Conservation (phyloP, 2,888 invertebrate genomes). For the Diarsia mendica region DNA sequence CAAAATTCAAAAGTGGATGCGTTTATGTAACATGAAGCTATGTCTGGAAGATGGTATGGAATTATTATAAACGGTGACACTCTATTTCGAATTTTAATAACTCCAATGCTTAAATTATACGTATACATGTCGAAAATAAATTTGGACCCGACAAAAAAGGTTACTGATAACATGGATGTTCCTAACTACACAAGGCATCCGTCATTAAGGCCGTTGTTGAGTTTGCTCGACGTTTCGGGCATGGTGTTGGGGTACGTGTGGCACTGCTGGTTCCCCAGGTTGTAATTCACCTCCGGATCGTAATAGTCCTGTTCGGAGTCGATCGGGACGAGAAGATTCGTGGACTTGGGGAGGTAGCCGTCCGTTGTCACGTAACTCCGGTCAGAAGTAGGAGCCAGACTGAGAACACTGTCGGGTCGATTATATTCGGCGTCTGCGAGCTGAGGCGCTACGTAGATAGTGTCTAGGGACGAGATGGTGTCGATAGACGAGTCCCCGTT, state of each 20-base stretch:
- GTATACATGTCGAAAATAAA: constrained; percentile 85
- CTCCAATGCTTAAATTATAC: constrained; percentile 83
- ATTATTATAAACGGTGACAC: constrained; percentile 78
- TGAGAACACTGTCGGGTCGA: constrained; percentile 86
- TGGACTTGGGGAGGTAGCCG: constrained; percentile 85
- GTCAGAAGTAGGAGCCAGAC: constrained; percentile 81
- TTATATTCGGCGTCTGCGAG: constrained; percentile 83
- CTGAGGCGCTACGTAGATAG: constrained; percentile 82
- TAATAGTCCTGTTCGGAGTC: constrained; percentile 90
- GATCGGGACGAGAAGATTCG: constrained; percentile 87
- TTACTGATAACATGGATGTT: constrained; percentile 59
- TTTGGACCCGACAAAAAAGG: constrained; percentile 85
- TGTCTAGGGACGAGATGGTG: constrained; percentile 83
- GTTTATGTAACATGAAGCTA: constrained; percentile 43
- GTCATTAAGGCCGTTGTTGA: constrained; percentile 90
- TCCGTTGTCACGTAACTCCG: constrained; percentile 82
- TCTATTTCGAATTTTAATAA: constrained; percentile 85
- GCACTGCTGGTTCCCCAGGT: constrained; percentile 87
- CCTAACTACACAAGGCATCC: constrained; percentile 91
- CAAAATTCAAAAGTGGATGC: constrained; percentile 60
- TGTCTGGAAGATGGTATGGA: constrained; percentile 66
- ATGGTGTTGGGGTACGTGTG: constrained; percentile 88
- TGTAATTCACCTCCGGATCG: constrained; percentile 89
- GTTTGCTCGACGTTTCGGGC: constrained; percentile 86
- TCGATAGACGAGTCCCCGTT: constrained; percentile 85